Base-by-base conservation (phyloP, 2,797 vertebrate species). In the Menidia menidia region DNA sequence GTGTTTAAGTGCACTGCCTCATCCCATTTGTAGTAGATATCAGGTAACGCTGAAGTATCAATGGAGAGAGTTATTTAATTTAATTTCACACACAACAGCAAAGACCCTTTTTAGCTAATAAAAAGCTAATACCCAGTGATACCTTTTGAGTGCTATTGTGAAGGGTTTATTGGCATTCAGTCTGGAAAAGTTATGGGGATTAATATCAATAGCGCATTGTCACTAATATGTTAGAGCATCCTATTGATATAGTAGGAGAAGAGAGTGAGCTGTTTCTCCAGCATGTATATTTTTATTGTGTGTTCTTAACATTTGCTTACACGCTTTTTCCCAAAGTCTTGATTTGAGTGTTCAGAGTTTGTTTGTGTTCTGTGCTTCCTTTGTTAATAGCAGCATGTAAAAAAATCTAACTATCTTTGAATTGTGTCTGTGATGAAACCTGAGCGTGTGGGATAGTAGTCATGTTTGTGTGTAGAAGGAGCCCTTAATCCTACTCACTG, bases 11-110 rank as follows among this genome's bases (percentile, higher is more conserved):
- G 43, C n/a, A n/a, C 44, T 42, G 32, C 51, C 44, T 68, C 39
- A 31, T 73, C 14, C 51, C 84, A 74, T 73, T 84, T 69, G 42
- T 60, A 58, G 51, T 54, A 83, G 83, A 86, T 76, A 85, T 39
- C 64, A 53, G 41, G 48, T 64, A 32, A 71, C 71, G 83, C 51
- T 79, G 30, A 74, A 78, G 69, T 42, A 35, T 57, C 42, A 19
- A 50, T 78, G 78, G 54, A 79, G 45, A 56, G 64, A 50, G 50
- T 72, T 69, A 86, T 75, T 81, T 68, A 51, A 57, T 60, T 77
- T 56, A 44, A 61, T 67, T 51, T 66, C 51, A 43, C 13, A 64
- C 68, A 50, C 11, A 13, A 47, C 10, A 57, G 12, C 12, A 30
- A 11, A 51, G 25, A n/a, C 25, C 19, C 11, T 39, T 39, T 30